These are phyloP conservation scores for Noctua janthe DNA, from an alignment of 2,888 invertebrate genomes.

Conservation along the genomic window DNA sequence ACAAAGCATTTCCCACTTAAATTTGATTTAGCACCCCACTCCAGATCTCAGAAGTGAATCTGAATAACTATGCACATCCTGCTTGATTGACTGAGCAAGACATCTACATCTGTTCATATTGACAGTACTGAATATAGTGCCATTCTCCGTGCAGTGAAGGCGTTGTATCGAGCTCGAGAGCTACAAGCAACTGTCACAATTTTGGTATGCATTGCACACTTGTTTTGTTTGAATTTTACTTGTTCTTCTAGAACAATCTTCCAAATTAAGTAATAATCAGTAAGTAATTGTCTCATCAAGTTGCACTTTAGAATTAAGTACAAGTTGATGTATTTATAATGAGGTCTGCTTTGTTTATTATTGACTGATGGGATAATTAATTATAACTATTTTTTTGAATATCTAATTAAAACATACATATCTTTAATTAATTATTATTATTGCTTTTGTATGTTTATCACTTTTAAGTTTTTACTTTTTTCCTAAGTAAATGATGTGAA, in stretches of 20 bases:
- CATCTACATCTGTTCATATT: conserved; percentile 44
- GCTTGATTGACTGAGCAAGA: conserved; percentile 52
- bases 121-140: conserved; percentile 36
- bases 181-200: not conserved
- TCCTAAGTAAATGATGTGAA: not conserved
- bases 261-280: not conserved
- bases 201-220: conserved; percentile 26
- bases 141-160: conserved; percentile 24
- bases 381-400: not conserved
- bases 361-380: not conserved
- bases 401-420: not conserved
- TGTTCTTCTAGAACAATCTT: not conserved
- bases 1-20: conserved; percentile 58
- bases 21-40: conserved; percentile 58
- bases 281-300: not conserved
- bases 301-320: not conserved
- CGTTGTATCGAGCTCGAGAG: not conserved
- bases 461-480: not conserved
- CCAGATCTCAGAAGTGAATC: conserved; percentile 53
- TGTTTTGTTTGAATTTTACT: not conserved
- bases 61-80: conserved; percentile 61
- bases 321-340: conserved; percentile 4
- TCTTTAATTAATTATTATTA: not conserved
- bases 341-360: not conserved
- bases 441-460: not conserved